phyloP scores from a whole-genome alignment of 2,888 invertebrate species.

The Dryobota labecula region DNA sequence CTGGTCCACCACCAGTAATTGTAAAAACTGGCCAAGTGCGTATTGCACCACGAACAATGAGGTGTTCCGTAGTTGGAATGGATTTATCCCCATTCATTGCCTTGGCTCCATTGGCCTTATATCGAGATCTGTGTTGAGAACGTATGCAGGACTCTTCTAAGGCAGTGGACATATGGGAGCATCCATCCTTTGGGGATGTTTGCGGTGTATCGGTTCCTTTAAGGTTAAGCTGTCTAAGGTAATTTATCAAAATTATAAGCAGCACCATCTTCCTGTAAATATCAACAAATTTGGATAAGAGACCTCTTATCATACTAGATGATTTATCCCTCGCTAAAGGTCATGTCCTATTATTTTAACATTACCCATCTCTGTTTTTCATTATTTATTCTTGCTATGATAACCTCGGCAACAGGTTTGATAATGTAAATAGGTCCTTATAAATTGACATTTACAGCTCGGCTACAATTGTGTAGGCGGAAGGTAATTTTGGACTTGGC shows the following conservation, averaged over 20 bases:
- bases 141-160: not conserved
- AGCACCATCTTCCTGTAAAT: not conserved
- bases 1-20: no score
- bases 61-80: no score
- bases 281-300: not conserved
- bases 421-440: slow-evolving; percentile 1
- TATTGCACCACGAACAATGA: no score
- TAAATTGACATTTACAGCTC: slow-evolving; percentile 23
- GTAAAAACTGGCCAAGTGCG: no score
- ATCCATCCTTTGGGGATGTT: not conserved
- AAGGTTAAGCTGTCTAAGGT: not conserved
- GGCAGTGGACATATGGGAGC: no score
- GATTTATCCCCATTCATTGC: no score
- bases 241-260: not conserved
- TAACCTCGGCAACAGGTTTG: slow-evolving; percentile 4
- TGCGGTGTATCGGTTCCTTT: not conserved
- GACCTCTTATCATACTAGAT: slow-evolving; percentile 4
- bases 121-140: not conserved
- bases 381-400: slow-evolving; percentile 22
- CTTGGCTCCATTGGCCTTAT: not conserved
- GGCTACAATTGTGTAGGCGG: not conserved
- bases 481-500: not conserved
- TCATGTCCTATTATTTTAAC: slow-evolving; percentile 18
- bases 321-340: slow-evolving; percentile 1
- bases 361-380: slow-evolving; percentile 7